phyloP scores from a whole-genome alignment of 2,113 vertebrate genomes.

The Raja brachyura region DNA sequence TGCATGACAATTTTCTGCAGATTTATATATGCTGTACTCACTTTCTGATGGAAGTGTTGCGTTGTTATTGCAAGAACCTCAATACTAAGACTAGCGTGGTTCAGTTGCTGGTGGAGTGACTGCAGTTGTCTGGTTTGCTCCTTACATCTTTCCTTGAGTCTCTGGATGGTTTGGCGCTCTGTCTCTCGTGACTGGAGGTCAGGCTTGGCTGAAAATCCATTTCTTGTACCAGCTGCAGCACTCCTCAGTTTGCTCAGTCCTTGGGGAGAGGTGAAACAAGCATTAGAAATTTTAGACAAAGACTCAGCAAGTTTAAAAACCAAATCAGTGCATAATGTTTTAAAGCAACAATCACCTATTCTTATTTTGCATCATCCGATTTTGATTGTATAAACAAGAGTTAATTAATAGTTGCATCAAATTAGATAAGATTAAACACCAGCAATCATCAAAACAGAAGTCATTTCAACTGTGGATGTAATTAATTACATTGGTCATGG shows the following conservation, averaged over 20 bases:
- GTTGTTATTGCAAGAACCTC: slow-evolving; percentile 77
- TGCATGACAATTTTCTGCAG: not conserved
- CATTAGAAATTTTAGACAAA: not conserved
- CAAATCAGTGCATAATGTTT: not conserved
- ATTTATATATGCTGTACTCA: slow-evolving; percentile 48
- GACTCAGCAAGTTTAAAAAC: not conserved
- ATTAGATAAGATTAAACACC: slow-evolving; percentile 23
- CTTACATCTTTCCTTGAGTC: slow-evolving; percentile 72
- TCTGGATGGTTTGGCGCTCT: slow-evolving; percentile 69
- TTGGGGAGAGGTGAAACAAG: slow-evolving; percentile 46
- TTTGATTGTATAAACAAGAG: not conserved
- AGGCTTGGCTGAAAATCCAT: slow-evolving; percentile 56
- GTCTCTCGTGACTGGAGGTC: slow-evolving; percentile 60
- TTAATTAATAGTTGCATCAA: slow-evolving; percentile 5
- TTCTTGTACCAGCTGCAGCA: slow-evolving; percentile 50
- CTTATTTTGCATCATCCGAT: not conserved
- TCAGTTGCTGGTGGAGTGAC: slow-evolving; percentile 62
- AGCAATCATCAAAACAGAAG: slow-evolving; percentile 21
- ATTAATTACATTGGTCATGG: slow-evolving; percentile 22
- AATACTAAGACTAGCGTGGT: slow-evolving; percentile 64
- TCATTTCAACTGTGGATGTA: slow-evolving; percentile 2
- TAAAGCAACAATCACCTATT: not conserved
- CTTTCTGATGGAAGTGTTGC: slow-evolving; percentile 82
- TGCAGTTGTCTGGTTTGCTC: slow-evolving; percentile 68
- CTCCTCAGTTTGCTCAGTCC: slow-evolving; percentile 63